Evolutionary conservation across 2,797 vertebrate species (phyloP).

Genomic region (Zalophus californianus): DNA sequence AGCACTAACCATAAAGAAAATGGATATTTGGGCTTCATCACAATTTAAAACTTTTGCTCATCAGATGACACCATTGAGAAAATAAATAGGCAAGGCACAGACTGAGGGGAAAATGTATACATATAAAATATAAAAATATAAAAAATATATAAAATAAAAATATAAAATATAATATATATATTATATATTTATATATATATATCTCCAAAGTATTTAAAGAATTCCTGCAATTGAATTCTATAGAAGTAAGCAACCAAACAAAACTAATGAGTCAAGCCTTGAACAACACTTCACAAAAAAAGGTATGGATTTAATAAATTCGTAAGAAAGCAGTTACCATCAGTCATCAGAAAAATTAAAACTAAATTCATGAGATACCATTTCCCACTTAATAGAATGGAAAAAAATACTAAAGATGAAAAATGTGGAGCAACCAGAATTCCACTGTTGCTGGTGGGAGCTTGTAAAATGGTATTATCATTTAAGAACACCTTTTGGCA

Average conservation of each 20-base stretch:
- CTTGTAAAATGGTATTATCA: background rate
- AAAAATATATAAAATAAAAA: background rate
- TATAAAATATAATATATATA: background rate
- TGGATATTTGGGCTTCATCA: background rate
- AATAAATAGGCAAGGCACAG: background rate
- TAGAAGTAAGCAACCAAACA: background rate
- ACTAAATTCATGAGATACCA: background rate
- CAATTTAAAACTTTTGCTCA: background rate
- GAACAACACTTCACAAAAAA: background rate
- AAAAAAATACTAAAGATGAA: background rate
- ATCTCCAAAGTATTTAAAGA: constrained; percentile 17
- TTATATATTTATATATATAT: background rate
- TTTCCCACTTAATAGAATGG: background rate
- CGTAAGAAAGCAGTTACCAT: background rate
- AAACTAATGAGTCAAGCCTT: constrained; percentile 7
- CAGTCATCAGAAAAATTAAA: constrained; percentile 19
- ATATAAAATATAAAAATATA: background rate
- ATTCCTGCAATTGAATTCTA: background rate
- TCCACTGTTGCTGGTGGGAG: background rate
- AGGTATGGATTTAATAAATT: background rate
- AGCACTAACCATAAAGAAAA: background rate
- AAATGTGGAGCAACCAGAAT: background rate
- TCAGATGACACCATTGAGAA: background rate
- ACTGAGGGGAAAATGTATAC: background rate
- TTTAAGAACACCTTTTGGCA: background rate